phyloP scores from a whole-genome alignment of 1,140 invertebrate genomes.

The Drosophila nasuta region DNA sequence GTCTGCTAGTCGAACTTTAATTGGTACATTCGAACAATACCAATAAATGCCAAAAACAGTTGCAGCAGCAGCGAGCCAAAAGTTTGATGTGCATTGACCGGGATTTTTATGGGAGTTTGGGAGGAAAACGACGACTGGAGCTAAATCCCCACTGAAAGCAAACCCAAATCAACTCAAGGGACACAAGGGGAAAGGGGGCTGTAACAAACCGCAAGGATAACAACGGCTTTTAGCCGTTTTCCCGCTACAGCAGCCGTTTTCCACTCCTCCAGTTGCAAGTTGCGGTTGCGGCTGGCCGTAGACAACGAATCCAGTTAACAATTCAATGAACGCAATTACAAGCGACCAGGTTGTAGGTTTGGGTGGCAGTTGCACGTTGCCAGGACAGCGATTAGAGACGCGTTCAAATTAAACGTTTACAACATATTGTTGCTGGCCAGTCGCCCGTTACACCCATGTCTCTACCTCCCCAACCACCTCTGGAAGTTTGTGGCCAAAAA shows the following conservation, averaged over 20 bases:
- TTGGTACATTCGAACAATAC: slow-evolving; percentile 83
- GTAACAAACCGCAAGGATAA: slow-evolving; percentile 71
- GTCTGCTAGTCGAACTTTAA: slow-evolving; percentile 75
- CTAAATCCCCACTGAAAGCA: slow-evolving; percentile 45
- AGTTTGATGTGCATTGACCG: slow-evolving; percentile 82
- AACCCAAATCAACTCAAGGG: slow-evolving; percentile 70
- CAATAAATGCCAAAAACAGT: slow-evolving; percentile 73
- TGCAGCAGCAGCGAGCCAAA: slow-evolving; percentile 61
- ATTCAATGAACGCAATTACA: slow-evolving; percentile 83
- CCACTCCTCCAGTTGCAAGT: slow-evolving; percentile 54
- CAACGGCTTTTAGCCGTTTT: slow-evolving; percentile 72
- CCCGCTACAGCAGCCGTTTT: slow-evolving; percentile 2
- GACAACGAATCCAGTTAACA: slow-evolving; percentile 75
- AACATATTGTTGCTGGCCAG: slow-evolving; percentile 73
- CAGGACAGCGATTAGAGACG: slow-evolving; percentile 77
- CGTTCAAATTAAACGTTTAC: slow-evolving; percentile 79
- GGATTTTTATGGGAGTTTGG: slow-evolving; percentile 29
- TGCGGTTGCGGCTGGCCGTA: slow-evolving; percentile 61
- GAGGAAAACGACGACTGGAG: slow-evolving; percentile 2
- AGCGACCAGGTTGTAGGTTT: slow-evolving; percentile 29
- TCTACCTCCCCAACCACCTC: neutral
- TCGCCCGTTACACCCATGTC: slow-evolving; percentile 21
- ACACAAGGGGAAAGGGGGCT: slow-evolving; percentile 31
- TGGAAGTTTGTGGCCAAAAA: slow-evolving; percentile 39
- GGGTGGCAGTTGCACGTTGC: slow-evolving; percentile 52